These are phyloP conservation scores for Melanaphis sacchari DNA, from an alignment of 1,140 invertebrate genomes.

Conservation along the genomic window DNA sequence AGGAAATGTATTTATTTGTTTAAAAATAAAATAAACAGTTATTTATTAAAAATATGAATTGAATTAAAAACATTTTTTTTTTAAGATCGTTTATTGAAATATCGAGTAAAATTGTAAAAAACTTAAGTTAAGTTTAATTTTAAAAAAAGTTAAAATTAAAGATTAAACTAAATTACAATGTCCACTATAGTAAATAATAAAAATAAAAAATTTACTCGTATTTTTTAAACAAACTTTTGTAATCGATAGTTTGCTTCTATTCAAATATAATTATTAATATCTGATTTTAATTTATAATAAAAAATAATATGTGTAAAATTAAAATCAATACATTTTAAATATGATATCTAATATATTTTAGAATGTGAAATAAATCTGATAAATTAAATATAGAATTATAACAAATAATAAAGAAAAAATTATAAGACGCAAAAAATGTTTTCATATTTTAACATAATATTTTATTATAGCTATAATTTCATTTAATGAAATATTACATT, in stretches of 20 bases:
- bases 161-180: background rate
- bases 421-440: background rate
- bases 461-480: background rate
- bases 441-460: background rate
- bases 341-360: background rate
- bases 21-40: background rate
- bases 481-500: background rate
- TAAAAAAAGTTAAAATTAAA: background rate
- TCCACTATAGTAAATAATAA: background rate
- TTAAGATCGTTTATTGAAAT: no score
- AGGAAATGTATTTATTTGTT: background rate
- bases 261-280: background rate
- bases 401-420: background rate
- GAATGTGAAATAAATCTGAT: background rate
- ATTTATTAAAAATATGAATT: background rate
- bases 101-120: no score
- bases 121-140: no score
- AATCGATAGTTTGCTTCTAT: background rate
- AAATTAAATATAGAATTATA: background rate
- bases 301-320: no score
- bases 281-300: background rate
- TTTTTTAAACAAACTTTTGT: no score
- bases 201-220: background rate
- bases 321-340: background rate
- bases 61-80: no score